Base-by-base conservation (phyloP, 2,113 vertebrate genomes). In the Picathartes gymnocephalus region DNA sequence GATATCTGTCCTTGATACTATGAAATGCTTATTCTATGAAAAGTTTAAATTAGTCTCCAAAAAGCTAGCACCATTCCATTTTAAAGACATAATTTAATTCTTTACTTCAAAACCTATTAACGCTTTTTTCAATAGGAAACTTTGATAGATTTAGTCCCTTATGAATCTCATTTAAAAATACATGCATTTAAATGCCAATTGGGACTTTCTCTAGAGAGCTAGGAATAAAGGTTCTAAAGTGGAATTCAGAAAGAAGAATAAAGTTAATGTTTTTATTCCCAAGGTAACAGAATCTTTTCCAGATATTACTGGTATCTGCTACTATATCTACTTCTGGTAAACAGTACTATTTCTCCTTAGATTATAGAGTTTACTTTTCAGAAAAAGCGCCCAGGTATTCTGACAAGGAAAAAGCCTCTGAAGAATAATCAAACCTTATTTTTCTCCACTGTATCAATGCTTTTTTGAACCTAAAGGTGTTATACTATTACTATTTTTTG, bases 211-310 rank as follows among this genome's bases (percentile, higher is more conserved):
- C 64, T 84, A 81, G 71, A 93, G 57, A 89, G 47, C 31, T 44
- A 88, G 23, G 28, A 65, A 92, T 19, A 88, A 92, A 88, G 15
- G 45, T 30, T 95, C 95, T 87, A 62, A 96, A 95, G 50, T 60
- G 15, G 83, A 97, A 89, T 93, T 87, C 56, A 65, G 69, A 27
- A 66, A 91, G 77, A 94, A 95, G 62, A 93, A 96, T 22, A 92
- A 93, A 78, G 50, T 74, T 81, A 82, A 27, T 54, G 64, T 92
- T 89, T 83, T 58, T 79, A 95, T 90, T 97, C 57, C 62, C 64
- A 78, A 64, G 77, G 68, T 64, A 86, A 92, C 31, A 50, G 47
- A 93, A 65, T 77, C 7, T 72, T 92, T 95, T 53, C 45, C 44
- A 56, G 61, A 40, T 92, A 90, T 64, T 60, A 56, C 37, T 71